Percentiles rank a stretch among this genome's conserved stretches.
These are phyloP conservation scores for Sepioteuthis lessoniana DNA, from an alignment of 2,888 invertebrate species.

Conservation along the genomic window DNA sequence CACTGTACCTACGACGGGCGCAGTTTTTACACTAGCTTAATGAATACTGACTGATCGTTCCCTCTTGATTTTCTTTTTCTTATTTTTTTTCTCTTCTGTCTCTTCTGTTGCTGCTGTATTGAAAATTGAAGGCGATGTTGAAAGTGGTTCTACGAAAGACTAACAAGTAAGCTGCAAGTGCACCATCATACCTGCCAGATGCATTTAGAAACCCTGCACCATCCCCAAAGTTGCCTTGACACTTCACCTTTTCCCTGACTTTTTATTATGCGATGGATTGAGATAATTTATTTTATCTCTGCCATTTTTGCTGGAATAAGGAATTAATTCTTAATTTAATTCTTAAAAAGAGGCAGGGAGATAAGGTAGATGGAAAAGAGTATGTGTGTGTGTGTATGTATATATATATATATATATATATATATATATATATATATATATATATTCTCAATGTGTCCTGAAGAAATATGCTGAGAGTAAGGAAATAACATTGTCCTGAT, in stretches of 20 bases:
- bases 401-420: too few relatives aligned
- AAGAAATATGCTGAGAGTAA: too few relatives aligned
- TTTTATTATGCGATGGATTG: background rate
- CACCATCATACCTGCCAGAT: background rate
- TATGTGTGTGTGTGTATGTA: too few relatives aligned
- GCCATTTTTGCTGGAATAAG: background rate
- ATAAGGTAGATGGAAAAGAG: too few relatives aligned
- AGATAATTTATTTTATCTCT: background rate
- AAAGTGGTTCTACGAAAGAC: background rate
- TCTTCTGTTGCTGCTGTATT: constrained; percentile 40
- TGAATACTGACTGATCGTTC: background rate
- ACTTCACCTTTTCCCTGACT: background rate
- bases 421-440: too few relatives aligned
- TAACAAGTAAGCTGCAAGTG: background rate
- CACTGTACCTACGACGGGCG: constrained; percentile 23
- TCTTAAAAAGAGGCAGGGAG: background rate
- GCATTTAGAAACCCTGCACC: background rate
- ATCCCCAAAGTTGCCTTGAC: background rate
- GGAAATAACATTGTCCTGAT: too few relatives aligned
- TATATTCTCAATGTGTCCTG: too few relatives aligned
- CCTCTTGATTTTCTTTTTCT: background rate
- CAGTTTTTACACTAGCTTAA: constrained; percentile 43
- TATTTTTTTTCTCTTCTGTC: background rate
- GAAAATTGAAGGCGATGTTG: background rate
- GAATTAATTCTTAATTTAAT: background rate